phyloP scores from a whole-genome alignment of 2,888 invertebrate species.

The Nemoura dubitans region DNA sequence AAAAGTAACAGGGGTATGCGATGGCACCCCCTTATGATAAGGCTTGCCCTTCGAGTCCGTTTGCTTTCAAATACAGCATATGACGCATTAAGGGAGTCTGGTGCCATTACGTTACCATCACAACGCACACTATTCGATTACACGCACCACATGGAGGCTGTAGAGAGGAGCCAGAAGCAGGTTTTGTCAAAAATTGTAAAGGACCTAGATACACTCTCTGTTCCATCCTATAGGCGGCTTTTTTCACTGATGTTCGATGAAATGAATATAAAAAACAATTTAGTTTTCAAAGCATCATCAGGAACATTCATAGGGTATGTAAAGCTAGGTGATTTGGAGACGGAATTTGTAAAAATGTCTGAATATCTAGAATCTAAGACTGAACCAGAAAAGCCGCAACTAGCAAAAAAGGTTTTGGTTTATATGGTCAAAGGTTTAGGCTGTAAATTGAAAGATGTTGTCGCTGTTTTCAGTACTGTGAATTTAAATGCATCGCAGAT shows the following conservation, averaged over 20 bases:
- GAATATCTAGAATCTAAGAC: background rate
- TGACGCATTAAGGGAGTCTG: background rate
- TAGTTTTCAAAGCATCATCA: background rate
- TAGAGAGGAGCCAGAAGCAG: constrained; percentile 8
- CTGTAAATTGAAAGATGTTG: constrained; percentile 23
- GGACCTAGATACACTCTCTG: background rate
- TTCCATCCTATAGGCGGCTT: background rate
- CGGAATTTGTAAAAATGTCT: background rate
- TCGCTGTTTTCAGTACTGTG: constrained; percentile 3
- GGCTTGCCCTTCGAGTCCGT: background rate
- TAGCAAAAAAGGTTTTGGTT: constrained; percentile 28
- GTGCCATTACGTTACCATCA: background rate
- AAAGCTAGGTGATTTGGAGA: background rate
- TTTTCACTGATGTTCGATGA: constrained; percentile 35
- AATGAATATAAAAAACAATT: constrained; percentile 31
- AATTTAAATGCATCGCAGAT: background rate
- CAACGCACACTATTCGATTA: constrained; percentile 17
- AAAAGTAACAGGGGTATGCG: constrained; percentile 25
- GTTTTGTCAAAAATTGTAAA: background rate
- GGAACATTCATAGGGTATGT: constrained; percentile 28
- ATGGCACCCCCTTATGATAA: constrained; percentile 29
- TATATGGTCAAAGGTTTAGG: constrained; percentile 22
- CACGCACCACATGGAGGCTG: background rate
- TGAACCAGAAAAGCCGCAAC: background rate
- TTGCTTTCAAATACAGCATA: constrained; percentile 22